Evolutionary conservation across 1,140 invertebrate species (phyloP).

Genomic region (Neodiprion lecontei): DNA sequence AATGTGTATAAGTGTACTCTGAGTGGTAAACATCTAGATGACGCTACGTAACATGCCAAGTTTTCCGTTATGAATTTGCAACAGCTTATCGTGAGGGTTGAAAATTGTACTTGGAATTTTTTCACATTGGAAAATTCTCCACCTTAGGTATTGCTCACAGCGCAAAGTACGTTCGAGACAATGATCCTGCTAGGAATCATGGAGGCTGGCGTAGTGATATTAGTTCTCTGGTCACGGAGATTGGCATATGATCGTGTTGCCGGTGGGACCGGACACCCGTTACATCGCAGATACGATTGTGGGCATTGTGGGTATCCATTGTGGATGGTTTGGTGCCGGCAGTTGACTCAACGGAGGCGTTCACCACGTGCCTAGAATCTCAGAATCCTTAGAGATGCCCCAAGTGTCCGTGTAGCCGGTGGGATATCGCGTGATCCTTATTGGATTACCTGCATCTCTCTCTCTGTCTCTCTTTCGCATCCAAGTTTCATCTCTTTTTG

Average conservation of each 20-base stretch:
- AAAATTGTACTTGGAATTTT: too few relatives aligned
- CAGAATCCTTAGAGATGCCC: too few relatives aligned
- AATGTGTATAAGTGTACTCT: too few relatives aligned
- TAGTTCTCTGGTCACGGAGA: neutral
- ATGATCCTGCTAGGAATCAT: too few relatives aligned
- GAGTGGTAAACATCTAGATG: too few relatives aligned
- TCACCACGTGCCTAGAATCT: neutral
- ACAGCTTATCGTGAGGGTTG: too few relatives aligned
- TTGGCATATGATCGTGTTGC: neutral
- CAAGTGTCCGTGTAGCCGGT: neutral
- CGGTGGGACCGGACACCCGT: neutral
- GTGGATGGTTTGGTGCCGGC: neutral
- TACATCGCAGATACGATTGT: constrained; percentile 2
- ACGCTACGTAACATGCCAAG: too few relatives aligned
- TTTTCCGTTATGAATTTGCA: too few relatives aligned
- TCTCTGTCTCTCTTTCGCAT: neutral
- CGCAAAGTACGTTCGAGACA: too few relatives aligned
- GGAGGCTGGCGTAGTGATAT: neutral
- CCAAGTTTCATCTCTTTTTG: neutral
- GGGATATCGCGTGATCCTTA: constrained; percentile 2
- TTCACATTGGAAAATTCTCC: too few relatives aligned
- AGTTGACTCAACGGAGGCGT: neutral
- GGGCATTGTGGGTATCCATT: neutral
- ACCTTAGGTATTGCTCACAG: too few relatives aligned
- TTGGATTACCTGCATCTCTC: neutral